Conservation (phyloP, 2,113 vertebrate species). For the Calcarius ornatus region DNA sequence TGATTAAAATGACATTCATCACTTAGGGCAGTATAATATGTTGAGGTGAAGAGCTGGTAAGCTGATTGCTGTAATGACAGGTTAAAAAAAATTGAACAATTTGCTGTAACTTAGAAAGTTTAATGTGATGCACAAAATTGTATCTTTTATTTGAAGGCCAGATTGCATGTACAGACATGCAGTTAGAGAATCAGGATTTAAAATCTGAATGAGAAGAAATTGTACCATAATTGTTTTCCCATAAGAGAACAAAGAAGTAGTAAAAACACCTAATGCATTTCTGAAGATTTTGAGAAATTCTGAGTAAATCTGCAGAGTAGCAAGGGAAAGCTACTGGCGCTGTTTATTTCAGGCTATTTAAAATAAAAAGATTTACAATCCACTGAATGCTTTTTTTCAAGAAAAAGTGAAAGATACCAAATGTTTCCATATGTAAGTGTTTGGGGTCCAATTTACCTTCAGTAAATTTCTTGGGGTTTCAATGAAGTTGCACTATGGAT, state of each 20-base stretch:
- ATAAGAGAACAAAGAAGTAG: constrained; percentile 57
- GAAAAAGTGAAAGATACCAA: background rate
- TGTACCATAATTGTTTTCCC: constrained; percentile 65
- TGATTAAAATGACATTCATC: constrained; percentile 55
- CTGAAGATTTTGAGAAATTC: constrained; percentile 37
- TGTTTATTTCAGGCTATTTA: background rate
- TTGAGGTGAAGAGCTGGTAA: constrained; percentile 25
- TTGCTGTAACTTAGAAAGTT: constrained; percentile 70
- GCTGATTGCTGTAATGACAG: constrained; percentile 60
- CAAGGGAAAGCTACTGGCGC: background rate
- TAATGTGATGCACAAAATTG: constrained; percentile 59
- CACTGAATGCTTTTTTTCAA: background rate
- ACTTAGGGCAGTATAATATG: background rate
- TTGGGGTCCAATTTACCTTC: background rate
- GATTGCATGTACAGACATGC: background rate
- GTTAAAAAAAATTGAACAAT: constrained; percentile 71
- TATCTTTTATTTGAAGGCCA: constrained; percentile 67
- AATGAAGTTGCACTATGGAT: background rate
- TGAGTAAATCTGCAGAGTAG: background rate
- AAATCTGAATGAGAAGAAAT: constrained; percentile 70
- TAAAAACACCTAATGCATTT: constrained; percentile 34
- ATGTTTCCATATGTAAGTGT: background rate
- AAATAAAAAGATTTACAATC: background rate
- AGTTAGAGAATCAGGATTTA: constrained; percentile 56
- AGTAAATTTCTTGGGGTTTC: background rate